A percentile compares a stretch with the other conserved stretches of the same genome.
These are phyloP conservation scores for Cantharis rufa DNA, from an alignment of 2,888 invertebrate genomes.

Conservation along the genomic window DNA sequence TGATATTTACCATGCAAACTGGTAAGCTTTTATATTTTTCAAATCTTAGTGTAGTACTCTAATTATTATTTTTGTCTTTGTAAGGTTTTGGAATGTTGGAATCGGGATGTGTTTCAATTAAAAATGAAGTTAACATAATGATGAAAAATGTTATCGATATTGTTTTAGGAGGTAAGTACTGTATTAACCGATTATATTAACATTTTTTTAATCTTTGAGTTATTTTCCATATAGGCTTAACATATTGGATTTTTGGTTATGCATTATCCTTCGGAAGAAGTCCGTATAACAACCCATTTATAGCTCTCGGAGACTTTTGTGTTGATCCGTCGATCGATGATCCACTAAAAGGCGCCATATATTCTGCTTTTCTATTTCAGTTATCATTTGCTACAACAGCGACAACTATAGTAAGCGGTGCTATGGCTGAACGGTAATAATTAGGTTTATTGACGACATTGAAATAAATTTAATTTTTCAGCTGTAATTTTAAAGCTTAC, in stretches of 20 bases:
- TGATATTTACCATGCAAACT: constrained; percentile 93
- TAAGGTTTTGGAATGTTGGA: constrained; percentile 92
- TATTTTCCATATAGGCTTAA: constrained; percentile 62
- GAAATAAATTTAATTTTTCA: constrained; percentile 47
- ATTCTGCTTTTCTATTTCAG: constrained; percentile 89
- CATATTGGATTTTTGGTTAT: constrained; percentile 95
- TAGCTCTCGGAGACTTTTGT: constrained; percentile 83
- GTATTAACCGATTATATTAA: neutral
- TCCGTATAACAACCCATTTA: constrained; percentile 74
- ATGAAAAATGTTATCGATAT: constrained; percentile 96
- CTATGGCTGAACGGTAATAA: constrained; percentile 87
- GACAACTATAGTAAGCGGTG: constrained; percentile 90
- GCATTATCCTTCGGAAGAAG: constrained; percentile 86
- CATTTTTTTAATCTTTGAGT: neutral
- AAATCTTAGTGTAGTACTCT: neutral
- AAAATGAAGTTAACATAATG: constrained; percentile 97
- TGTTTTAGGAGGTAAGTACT: constrained; percentile 75
- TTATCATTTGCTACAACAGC: constrained; percentile 88
- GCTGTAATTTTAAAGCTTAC: constrained; percentile 89
- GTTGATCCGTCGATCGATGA: constrained; percentile 76
- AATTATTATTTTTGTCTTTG: too few relatives aligned
- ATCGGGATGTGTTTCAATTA: constrained; percentile 88
- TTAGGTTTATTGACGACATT: neutral
- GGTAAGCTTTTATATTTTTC: constrained; percentile 58
- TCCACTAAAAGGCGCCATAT: constrained; percentile 80